Conservation (phyloP, 1,140 invertebrate genomes). For the Drosophila littoralis region DNA sequence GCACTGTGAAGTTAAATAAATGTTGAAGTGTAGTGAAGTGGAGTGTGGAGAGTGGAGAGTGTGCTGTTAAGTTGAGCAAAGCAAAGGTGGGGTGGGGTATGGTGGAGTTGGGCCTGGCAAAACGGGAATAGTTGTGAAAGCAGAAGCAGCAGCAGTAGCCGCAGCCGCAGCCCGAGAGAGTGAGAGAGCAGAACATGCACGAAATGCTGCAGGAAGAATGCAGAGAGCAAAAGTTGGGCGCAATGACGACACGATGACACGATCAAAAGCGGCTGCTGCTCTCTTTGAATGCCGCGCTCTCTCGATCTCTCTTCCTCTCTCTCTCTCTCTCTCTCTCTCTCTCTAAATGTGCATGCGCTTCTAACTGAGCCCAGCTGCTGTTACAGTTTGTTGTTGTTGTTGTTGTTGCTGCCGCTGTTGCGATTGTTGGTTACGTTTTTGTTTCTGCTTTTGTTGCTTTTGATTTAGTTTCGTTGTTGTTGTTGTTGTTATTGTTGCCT, state of each 20-base stretch:
- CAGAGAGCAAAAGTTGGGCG: conserved; percentile 57
- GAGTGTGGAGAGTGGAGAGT: conserved; percentile 1
- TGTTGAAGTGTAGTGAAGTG: conserved; percentile 33
- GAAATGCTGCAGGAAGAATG: conserved; percentile 34
- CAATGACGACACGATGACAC: conserved; percentile 20
- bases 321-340: conserved; percentile 18
- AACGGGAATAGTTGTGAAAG: conserved; percentile 78
- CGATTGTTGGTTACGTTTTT: conserved; percentile 16
- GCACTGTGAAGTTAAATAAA: conserved; percentile 34
- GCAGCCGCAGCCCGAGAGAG: neutral
- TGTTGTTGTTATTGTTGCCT: conserved; percentile 16
- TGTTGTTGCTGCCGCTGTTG: conserved; percentile 6
- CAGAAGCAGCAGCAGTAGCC: conserved; percentile 9
- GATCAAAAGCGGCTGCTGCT: conserved; percentile 20
- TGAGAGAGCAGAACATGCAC: conserved; percentile 42
- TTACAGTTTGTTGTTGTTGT: conserved; percentile 36
- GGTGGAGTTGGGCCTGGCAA: conserved; percentile 43
- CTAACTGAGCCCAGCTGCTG: conserved; percentile 37
- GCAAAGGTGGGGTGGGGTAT: conserved; percentile 9
- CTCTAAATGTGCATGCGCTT: conserved; percentile 24
- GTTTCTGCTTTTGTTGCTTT: conserved; percentile 17
- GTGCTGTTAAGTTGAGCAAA: neutral
- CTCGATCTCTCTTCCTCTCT: conserved; percentile 1
- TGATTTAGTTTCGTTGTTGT: conserved; percentile 15
- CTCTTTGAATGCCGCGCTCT: conserved; percentile 26